Conservation (phyloP, 2,888 invertebrate genomes). For the Pristionchus arcanus region DNA sequence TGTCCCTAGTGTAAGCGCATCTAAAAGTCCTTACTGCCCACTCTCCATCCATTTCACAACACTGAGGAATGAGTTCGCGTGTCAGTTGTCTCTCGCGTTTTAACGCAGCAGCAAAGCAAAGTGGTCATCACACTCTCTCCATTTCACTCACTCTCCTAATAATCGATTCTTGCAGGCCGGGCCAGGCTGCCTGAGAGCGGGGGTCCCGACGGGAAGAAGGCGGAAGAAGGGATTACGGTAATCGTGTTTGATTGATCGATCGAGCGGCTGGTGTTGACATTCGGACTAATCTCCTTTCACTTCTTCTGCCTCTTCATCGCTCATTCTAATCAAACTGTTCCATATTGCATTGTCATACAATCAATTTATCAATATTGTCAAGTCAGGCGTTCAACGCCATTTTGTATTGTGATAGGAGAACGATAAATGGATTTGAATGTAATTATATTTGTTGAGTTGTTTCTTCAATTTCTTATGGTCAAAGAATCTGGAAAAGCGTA, state of each 20-base stretch:
- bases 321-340: no score
- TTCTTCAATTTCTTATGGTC: no score
- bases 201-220: constrained; percentile 18
- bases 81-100: background rate
- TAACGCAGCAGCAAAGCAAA: background rate
- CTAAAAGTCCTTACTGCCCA: background rate
- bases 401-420: no score
- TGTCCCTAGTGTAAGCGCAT: no score
- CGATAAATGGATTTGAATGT: no score
- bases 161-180: constrained; percentile 22
- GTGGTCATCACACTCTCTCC: background rate
- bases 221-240: constrained; percentile 44
- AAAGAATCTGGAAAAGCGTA: background rate
- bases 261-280: background rate
- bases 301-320: background rate
- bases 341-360: no score
- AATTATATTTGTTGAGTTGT: no score
- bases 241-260: constrained; percentile 45
- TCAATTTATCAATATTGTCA: no score
- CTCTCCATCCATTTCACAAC: constrained; percentile 8
- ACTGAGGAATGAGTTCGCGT: background rate
- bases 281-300: constrained; percentile 21
- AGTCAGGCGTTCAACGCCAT: no score
- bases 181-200: background rate
- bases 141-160: background rate